Percentiles rank a stretch among this genome's conserved stretches.
phyloP scores from a whole-genome alignment of 1,140 invertebrate genomes.

The Nixonia krombeini region DNA sequence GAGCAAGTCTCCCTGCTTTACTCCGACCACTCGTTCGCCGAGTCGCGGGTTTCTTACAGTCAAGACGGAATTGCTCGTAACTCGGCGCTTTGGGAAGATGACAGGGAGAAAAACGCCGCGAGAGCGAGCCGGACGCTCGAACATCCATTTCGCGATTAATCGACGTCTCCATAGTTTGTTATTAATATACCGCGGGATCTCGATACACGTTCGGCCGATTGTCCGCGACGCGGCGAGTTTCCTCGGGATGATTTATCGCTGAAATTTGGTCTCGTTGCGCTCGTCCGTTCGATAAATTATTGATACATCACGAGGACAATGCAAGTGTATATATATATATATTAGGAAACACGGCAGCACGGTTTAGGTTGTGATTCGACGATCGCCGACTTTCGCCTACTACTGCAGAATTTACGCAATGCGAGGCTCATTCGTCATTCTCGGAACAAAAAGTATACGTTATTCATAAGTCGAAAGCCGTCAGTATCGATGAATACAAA shows the following conservation, averaged over 20 bases:
- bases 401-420: slow-evolving; percentile 40
- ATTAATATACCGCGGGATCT: no score
- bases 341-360: slow-evolving; percentile 18
- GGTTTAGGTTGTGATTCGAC: slow-evolving; percentile 19
- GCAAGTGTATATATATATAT: slow-evolving; percentile 30
- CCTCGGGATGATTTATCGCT: slow-evolving; percentile 27
- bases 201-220: no score
- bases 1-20: slow-evolving; percentile 36
- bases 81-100: slow-evolving; percentile 23
- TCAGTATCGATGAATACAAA: slow-evolving; percentile 52
- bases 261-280: slow-evolving; percentile 16
- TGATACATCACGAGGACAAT: slow-evolving; percentile 15
- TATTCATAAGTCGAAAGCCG: slow-evolving; percentile 52
- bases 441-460: slow-evolving; percentile 39
- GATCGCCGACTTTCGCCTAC: slow-evolving; percentile 39
- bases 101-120: no score
- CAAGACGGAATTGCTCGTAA: slow-evolving; percentile 19
- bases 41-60: slow-evolving; percentile 25
- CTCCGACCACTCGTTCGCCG: slow-evolving; percentile 35
- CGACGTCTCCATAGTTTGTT: no score
- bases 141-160: no score
- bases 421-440: slow-evolving; percentile 46
- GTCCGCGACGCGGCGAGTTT: no score
- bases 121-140: no score
- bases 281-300: slow-evolving; percentile 24